Evolutionary conservation across 2,113 vertebrate species (phyloP).

Genomic region (Semnopithecus entellus): DNA sequence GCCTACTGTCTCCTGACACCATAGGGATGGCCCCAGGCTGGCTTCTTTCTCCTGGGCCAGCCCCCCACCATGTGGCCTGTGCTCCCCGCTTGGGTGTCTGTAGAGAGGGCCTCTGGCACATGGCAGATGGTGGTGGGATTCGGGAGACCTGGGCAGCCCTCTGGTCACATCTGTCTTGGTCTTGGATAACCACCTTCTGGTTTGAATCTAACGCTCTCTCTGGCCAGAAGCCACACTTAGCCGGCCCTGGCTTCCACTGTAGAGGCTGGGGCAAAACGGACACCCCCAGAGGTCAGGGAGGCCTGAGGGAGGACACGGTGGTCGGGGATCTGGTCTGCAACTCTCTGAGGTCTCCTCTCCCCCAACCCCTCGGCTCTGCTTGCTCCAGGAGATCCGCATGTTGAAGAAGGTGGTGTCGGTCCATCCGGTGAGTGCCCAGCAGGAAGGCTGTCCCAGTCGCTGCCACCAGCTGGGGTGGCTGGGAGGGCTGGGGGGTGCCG

Average conservation of each 20-base stretch:
- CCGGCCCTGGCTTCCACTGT: neutral
- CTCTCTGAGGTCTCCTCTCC: neutral
- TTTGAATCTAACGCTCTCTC: neutral
- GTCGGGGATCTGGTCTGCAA: neutral
- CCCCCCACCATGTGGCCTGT: neutral
- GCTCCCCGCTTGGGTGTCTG: too few relatives aligned
- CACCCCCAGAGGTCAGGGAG: neutral
- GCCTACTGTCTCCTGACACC: fast-evolving
- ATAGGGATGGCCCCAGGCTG: fast-evolving
- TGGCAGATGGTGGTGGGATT: neutral
- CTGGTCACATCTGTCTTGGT: fast-evolving
- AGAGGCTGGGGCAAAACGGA: neutral
- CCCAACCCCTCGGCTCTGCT: neutral
- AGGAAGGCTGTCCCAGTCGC: neutral
- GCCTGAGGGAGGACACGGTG: neutral
- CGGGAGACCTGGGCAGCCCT: neutral
- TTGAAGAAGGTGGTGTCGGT: constrained; percentile 89
- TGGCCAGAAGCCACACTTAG: neutral
- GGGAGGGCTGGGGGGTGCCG: too few relatives aligned
- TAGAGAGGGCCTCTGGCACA: too few relatives aligned
- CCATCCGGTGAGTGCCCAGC: constrained; percentile 87
- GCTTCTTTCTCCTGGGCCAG: neutral
- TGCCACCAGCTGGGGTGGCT: neutral
- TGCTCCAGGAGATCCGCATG: constrained; percentile 91
- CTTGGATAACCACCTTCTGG: neutral